These are phyloP conservation scores for Crenuchus spilurus DNA, from an alignment of 2,797 vertebrate species.

Conservation along the genomic window DNA sequence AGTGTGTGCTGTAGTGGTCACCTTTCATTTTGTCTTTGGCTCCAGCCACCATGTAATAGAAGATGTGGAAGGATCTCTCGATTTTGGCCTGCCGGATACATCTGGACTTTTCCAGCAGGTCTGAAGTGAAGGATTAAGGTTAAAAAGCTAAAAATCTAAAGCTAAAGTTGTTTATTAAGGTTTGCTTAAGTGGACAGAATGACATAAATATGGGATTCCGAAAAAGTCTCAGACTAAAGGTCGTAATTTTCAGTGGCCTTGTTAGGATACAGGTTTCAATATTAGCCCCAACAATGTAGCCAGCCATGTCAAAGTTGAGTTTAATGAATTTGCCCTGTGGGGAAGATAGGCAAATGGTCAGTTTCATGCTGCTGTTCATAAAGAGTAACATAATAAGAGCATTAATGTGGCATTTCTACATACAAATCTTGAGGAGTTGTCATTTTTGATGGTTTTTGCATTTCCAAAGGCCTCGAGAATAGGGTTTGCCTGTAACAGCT, in stretches of 20 bases:
- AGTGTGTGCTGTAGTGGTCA: slow-evolving; percentile 42
- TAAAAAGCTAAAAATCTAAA: neutral
- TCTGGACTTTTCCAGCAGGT: slow-evolving; percentile 96
- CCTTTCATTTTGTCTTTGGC: slow-evolving; percentile 82
- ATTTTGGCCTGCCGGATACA: slow-evolving; percentile 93
- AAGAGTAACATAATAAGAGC: neutral
- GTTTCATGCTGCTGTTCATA: neutral
- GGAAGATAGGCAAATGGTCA: neutral
- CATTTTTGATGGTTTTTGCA: slow-evolving; percentile 98
- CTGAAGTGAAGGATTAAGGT: slow-evolving; percentile 68
- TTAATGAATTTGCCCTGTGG: slow-evolving; percentile 96
- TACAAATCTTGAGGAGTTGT: slow-evolving; percentile 97
- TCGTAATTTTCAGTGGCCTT: neutral
- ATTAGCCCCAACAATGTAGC: slow-evolving; percentile 96
- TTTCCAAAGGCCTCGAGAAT: slow-evolving; percentile 98
- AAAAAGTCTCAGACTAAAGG: neutral
- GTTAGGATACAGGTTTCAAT: slow-evolving; percentile 97
- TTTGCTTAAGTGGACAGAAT: neutral
- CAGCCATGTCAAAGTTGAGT: slow-evolving; percentile 97
- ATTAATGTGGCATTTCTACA: slow-evolving; percentile 68
- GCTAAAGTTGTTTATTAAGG: neutral
- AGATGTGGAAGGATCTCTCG: slow-evolving; percentile 95
- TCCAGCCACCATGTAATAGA: slow-evolving; percentile 95
- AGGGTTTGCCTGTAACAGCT: slow-evolving; percentile 96
- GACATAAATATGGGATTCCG: too few species aligned